Evolutionary conservation across 2,888 invertebrate genomes (phyloP).

Genomic region (Hydroisotoma schaefferi): DNA sequence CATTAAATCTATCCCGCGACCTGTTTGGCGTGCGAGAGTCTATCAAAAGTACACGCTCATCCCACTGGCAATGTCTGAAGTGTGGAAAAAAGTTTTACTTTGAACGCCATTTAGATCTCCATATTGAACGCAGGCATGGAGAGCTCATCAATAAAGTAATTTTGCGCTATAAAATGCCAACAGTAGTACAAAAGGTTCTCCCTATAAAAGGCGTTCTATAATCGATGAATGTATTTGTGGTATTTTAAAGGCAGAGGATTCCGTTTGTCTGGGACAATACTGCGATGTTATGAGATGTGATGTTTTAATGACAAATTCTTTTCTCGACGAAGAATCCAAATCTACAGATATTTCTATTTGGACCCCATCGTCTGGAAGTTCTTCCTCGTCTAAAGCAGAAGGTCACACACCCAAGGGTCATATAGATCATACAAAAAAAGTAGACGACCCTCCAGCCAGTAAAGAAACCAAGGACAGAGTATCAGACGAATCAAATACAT

Average conservation of each 20-base stretch:
- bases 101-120: conserved; percentile 78
- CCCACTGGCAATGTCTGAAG: conserved; percentile 85
- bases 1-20: conserved; percentile 81
- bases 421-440: conserved; percentile 26
- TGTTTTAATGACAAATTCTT: conserved; percentile 64
- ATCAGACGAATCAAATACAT: background rate
- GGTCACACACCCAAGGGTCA: conserved; percentile 11
- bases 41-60: conserved; percentile 79
- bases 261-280: conserved; percentile 87
- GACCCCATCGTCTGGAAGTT: conserved; percentile 37
- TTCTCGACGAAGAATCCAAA: conserved; percentile 46
- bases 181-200: background rate
- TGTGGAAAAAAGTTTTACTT: conserved; percentile 90
- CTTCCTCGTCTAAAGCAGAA: conserved; percentile 17
- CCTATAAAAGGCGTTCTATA: background rate
- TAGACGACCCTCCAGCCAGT: background rate
- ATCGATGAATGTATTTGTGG: background rate
- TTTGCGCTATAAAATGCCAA: conserved; percentile 4
- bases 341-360: conserved; percentile 49
- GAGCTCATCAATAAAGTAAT: conserved; percentile 75
- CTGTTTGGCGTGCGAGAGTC: conserved; percentile 82
- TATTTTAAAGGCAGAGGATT: conserved; percentile 72
- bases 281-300: conserved; percentile 96
- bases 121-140: conserved; percentile 84
- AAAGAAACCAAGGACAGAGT: conserved; percentile 13